Conservation (phyloP, 2,113 vertebrate genomes). For the Hippopotamus amphibius region DNA sequence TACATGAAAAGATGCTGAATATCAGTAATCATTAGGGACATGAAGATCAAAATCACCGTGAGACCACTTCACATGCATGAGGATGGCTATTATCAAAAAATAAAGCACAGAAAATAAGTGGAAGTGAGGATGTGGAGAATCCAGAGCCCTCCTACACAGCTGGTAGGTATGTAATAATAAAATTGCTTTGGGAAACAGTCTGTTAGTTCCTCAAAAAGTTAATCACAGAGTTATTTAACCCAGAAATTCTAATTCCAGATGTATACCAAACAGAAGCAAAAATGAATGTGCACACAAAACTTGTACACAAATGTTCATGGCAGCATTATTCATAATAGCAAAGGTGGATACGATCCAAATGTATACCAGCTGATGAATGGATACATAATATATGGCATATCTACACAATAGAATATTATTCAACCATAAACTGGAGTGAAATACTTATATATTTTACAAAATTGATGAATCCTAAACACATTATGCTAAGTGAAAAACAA, state of each 20-base stretch:
- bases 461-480: not conserved
- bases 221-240: not conserved
- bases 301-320: not conserved
- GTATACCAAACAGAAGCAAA: not conserved
- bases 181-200: not conserved
- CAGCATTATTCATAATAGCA: not conserved
- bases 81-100: not conserved
- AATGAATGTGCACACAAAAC: not conserved
- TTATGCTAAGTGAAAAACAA: not conserved
- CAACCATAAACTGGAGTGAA: not conserved
- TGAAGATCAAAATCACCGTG: not conserved
- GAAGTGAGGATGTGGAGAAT: not conserved
- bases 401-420: not conserved
- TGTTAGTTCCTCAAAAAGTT: not conserved
- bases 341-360: not conserved
- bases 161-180: not conserved
- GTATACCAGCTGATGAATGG: not conserved
- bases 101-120: not conserved
- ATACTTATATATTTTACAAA: not conserved
- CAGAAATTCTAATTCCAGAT: not conserved
- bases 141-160: not conserved
- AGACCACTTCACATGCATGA: not conserved
- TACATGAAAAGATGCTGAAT: not conserved
- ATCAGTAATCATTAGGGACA: not conserved
- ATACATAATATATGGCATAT: not conserved